Evolutionary conservation across 2,888 invertebrate species (phyloP).

Genomic region (Thymelicus acteon): DNA sequence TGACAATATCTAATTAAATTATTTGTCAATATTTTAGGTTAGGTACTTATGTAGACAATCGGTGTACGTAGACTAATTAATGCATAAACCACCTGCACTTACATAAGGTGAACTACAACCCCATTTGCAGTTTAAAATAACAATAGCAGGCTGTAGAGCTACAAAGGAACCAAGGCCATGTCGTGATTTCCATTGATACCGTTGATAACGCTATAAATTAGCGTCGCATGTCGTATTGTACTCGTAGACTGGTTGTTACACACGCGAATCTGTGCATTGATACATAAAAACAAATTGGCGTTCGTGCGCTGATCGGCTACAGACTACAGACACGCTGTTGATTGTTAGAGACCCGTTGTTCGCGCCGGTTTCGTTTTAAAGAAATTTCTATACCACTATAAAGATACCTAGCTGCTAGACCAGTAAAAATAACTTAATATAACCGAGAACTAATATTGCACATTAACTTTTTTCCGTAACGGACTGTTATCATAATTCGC

Average conservation of each 20-base stretch:
- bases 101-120: neutral
- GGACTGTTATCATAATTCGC: neutral
- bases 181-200: constrained; percentile 3
- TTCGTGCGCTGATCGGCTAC: constrained; percentile 44
- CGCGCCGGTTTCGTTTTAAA: constrained; percentile 51
- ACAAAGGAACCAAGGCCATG: constrained; percentile 4
- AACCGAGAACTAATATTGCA: neutral
- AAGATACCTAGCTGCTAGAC: no score
- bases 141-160: neutral
- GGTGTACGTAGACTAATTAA: no score
- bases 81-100: no score
- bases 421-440: neutral
- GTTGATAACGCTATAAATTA: constrained; percentile 14
- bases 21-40: no score
- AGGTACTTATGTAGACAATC: no score
- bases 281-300: constrained; percentile 43
- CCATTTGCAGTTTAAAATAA: neutral
- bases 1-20: no score
- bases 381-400: constrained; percentile 24
- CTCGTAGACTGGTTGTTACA: constrained; percentile 13
- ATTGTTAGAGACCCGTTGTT: constrained; percentile 56
- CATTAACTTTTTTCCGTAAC: constrained; percentile 5
- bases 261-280: constrained; percentile 24
- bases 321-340: constrained; percentile 46
- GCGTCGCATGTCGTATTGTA: constrained; percentile 32